These are phyloP conservation scores for Zaprionus inermis DNA, from an alignment of 1,140 invertebrate species.

Conservation along the genomic window DNA sequence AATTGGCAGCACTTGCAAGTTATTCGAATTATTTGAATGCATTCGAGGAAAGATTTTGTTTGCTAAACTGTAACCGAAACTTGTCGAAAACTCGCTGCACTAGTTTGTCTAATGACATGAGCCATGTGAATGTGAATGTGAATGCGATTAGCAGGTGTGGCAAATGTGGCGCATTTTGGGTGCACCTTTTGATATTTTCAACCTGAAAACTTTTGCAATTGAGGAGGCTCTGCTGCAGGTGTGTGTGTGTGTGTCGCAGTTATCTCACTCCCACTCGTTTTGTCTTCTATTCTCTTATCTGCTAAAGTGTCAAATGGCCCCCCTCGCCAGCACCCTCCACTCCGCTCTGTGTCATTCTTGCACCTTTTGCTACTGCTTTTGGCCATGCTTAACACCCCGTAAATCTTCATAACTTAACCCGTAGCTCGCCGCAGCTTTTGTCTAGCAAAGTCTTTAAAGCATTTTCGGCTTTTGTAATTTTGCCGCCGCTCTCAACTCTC, in stretches of 20 bases:
- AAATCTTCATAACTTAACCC: conserved; percentile 43
- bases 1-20: neutral
- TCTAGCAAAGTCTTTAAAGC: conserved; percentile 35
- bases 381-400: conserved; percentile 29
- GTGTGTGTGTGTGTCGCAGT: neutral
- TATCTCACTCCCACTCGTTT: neutral
- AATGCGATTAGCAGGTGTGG: neutral
- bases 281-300: neutral
- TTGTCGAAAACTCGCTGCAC: neutral
- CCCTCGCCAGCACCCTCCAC: neutral
- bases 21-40: neutral
- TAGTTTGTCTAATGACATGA: neutral
- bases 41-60: too few species aligned
- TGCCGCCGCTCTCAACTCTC: conserved; percentile 29
- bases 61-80: neutral
- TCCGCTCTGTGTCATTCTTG: neutral
- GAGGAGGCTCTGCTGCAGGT: neutral
- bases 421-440: conserved; percentile 29
- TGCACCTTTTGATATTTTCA: neutral
- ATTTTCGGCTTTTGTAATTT: conserved; percentile 36
- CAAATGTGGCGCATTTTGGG: neutral
- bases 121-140: neutral
- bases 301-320: neutral
- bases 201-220: neutral
- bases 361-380: conserved; percentile 5